Evolutionary conservation across 2,797 vertebrate genomes (phyloP), one percentile per base, ranked within the genome.

Genomic region (Dicrostonyx torquatus): DNA sequence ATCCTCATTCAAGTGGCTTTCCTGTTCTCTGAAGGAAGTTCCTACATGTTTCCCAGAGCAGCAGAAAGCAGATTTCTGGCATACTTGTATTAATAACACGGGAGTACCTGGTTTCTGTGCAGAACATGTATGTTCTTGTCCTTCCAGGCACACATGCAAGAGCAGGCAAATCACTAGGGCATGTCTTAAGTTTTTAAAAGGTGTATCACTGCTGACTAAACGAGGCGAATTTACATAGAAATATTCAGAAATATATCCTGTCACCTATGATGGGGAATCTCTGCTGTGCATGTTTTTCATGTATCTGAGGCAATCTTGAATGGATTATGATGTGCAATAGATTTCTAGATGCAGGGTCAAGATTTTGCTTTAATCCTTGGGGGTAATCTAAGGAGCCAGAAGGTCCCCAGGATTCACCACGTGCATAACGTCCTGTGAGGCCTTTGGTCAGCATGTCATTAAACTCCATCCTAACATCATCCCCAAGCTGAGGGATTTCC

Each of bases 21-120:
- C 4, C 93, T 91, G 83, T 94, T 53, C 93, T 93, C 43, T 95
- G 75, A 96, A 96, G 58, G 79, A 94, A 95, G 64, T 53, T 13
- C 34, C 43, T 0, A 92, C 48, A 92, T 89, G 6, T 92, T n/a
- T 95, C 77, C 75, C 78, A 34, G 50, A 92, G 86, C 87, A 83
- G 7, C 78, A 96, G 93, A 66, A 66, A 83, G 70, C 10, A 26
- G 55, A 96, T 93, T 94, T 91, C 85, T 92, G 80, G 77, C 89
- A 83, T 95, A 77, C 84, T 76, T 96, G 22, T 53, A 76, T 91
- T 89, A 78, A 93, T 89, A 94, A 87, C 37, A 37, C 64, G 43
- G 86, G 64, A 78, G 34, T 55, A 0, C 50, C 92, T 55, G 31
- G 26, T 70, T 96, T 94, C 82, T 94, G 37, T 64, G 60, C 34